Evolutionary conservation across 2,888 invertebrate species (phyloP).

Genomic region (Oxystoma pomonae): DNA sequence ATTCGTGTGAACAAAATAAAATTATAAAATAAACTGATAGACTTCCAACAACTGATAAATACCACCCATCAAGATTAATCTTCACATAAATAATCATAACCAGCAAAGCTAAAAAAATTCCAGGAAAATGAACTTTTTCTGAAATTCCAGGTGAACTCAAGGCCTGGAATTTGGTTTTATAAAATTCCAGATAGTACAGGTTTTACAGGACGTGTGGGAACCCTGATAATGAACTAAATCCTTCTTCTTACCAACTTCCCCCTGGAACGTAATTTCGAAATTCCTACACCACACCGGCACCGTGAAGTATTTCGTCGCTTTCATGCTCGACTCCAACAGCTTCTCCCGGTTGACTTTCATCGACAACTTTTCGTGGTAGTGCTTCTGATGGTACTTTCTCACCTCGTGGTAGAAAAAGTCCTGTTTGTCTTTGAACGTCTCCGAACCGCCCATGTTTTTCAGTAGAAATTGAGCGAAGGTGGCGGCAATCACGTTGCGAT

Average conservation of each 20-base stretch:
- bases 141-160: too few relatives aligned
- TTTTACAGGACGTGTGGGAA: too few relatives aligned
- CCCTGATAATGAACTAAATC: too few relatives aligned
- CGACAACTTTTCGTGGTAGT: conserved; percentile 79
- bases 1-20: too few relatives aligned
- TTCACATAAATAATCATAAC: too few relatives aligned
- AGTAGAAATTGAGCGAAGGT: conserved; percentile 87
- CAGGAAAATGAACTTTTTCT: too few relatives aligned
- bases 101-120: too few relatives aligned
- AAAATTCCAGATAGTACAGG: too few relatives aligned
- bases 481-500: conserved; percentile 87
- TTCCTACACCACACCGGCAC: conserved; percentile 93
- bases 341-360: conserved; percentile 79
- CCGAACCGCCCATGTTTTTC: conserved; percentile 93
- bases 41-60: too few relatives aligned
- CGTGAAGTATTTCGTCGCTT: conserved; percentile 78
- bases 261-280: conserved; percentile 88
- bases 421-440: conserved; percentile 70
- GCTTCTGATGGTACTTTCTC: conserved; percentile 80
- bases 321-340: conserved; percentile 78
- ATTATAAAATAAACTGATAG: too few relatives aligned
- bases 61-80: too few relatives aligned
- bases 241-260: conserved; percentile 73
- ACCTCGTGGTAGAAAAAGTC: conserved; percentile 68
- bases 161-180: too few relatives aligned